phyloP scores from a whole-genome alignment of 2,888 invertebrate genomes.

The Ischnus inquisitorius region DNA sequence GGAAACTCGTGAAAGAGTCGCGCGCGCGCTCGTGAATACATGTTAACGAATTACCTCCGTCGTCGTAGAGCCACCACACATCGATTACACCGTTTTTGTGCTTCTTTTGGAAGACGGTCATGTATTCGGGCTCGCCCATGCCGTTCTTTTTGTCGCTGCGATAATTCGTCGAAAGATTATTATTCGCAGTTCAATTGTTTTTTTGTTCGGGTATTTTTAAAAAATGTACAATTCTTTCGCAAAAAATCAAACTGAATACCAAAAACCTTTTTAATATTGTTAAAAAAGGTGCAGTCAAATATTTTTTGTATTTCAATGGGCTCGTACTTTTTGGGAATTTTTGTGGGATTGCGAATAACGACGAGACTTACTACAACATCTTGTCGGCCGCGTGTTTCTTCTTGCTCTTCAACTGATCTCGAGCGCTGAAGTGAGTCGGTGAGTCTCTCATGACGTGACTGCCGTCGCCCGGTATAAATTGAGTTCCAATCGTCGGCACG shows the following conservation, averaged over 20 bases:
- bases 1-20: background rate
- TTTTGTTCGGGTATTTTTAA: too few relatives aligned
- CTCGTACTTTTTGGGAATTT: conserved; percentile 10
- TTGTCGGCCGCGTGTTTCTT: conserved; percentile 80
- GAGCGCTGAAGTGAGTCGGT: conserved; percentile 78
- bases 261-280: too few relatives aligned
- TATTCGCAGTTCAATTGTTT: background rate
- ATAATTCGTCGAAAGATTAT: conserved; percentile 7
- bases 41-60: conserved; percentile 88
- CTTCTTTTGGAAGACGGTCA: conserved; percentile 92
- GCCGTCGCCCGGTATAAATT: conserved; percentile 73
- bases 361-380: conserved; percentile 77
- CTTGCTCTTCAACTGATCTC: conserved; percentile 81
- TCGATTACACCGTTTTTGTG: conserved; percentile 94
- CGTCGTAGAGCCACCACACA: conserved; percentile 99
- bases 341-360: conserved; percentile 4
- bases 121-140: conserved; percentile 87
- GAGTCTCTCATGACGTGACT: conserved; percentile 77
- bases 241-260: too few relatives aligned
- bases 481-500: conserved; percentile 80
- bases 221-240: too few relatives aligned
- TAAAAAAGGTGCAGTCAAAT: too few relatives aligned
- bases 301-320: too few relatives aligned
- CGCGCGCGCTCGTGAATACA: background rate
- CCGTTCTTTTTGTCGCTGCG: conserved; percentile 78